Evolutionary conservation across 1,140 invertebrate genomes (phyloP).

Genomic region (Oscheius sp.): DNA sequence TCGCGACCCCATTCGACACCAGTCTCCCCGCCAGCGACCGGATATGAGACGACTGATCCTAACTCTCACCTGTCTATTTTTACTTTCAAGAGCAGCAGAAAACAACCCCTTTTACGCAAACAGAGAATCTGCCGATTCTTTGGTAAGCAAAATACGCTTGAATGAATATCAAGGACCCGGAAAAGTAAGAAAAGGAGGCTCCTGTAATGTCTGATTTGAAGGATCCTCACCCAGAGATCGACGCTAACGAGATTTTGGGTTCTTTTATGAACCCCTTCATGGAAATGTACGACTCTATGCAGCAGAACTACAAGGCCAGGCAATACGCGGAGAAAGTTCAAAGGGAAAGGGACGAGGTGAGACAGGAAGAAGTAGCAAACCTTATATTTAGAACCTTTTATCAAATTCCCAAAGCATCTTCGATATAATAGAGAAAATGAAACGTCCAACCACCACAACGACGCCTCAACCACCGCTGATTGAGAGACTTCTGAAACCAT

Average conservation of each 20-base stretch:
- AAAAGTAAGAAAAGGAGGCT: background rate
- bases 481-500: slow-evolving; percentile 26
- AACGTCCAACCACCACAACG: slow-evolving; percentile 28
- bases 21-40: background rate
- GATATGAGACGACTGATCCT: background rate
- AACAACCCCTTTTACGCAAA: slow-evolving; percentile 15
- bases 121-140: background rate
- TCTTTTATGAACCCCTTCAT: slow-evolving; percentile 22
- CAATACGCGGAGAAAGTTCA: slow-evolving; percentile 21
- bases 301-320: slow-evolving; percentile 24
- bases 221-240: slow-evolving; percentile 16
- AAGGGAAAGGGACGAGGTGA: slow-evolving; percentile 13
- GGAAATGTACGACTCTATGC: slow-evolving; percentile 29
- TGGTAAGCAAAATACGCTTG: slow-evolving; percentile 9
- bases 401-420: background rate
- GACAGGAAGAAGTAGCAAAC: background rate
- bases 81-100: background rate
- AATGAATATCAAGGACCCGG: background rate
- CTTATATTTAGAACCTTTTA: background rate
- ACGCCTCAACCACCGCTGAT: slow-evolving; percentile 23
- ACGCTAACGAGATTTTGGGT: slow-evolving; percentile 19
- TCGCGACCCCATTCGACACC: background rate
- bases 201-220: background rate
- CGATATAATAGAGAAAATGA: background rate
- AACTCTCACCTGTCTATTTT: background rate